Percentiles rank a stretch among this genome's conserved stretches.
These are phyloP conservation scores for Borostomias antarcticus DNA, from an alignment of 2,797 vertebrate genomes.

Conservation along the genomic window DNA sequence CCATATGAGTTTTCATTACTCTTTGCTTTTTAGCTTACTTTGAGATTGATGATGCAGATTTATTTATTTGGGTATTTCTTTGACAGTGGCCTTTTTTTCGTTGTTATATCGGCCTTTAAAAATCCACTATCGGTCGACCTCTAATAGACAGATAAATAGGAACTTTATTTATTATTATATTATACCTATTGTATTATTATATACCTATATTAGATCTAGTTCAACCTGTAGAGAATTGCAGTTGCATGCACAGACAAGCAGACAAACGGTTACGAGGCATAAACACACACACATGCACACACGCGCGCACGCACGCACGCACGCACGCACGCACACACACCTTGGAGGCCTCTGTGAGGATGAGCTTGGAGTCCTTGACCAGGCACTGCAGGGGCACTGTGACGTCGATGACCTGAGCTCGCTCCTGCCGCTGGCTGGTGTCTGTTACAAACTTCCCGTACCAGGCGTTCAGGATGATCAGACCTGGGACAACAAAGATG, in stretches of 20 bases:
- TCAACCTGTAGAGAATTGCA: background rate
- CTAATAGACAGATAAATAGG: too few species aligned
- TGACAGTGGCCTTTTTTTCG: too few species aligned
- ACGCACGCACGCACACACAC: constrained; percentile 57
- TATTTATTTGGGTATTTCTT: too few species aligned
- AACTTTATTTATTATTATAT: too few species aligned
- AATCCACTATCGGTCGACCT: too few species aligned
- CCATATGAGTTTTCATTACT: too few species aligned
- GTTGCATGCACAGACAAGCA: background rate
- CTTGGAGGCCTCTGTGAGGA: constrained; percentile 96
- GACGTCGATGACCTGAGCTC: constrained; percentile 93
- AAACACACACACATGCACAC: background rate
- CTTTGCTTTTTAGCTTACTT: too few species aligned
- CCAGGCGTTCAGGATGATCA: constrained; percentile 96
- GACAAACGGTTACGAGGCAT: too few species aligned
- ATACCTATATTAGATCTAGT: background rate
- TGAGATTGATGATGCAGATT: too few species aligned
- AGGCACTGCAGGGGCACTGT: constrained; percentile 96
- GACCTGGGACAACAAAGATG: constrained; percentile 72
- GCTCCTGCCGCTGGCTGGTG: constrained; percentile 87
- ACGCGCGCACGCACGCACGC: background rate
- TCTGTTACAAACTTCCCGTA: constrained; percentile 97
- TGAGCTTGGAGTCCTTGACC: constrained; percentile 97
- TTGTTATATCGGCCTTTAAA: too few species aligned
- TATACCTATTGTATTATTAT: too few species aligned